phyloP scores from a whole-genome alignment of 2,113 vertebrate genomes.

The Sclerurus mexicanus region DNA sequence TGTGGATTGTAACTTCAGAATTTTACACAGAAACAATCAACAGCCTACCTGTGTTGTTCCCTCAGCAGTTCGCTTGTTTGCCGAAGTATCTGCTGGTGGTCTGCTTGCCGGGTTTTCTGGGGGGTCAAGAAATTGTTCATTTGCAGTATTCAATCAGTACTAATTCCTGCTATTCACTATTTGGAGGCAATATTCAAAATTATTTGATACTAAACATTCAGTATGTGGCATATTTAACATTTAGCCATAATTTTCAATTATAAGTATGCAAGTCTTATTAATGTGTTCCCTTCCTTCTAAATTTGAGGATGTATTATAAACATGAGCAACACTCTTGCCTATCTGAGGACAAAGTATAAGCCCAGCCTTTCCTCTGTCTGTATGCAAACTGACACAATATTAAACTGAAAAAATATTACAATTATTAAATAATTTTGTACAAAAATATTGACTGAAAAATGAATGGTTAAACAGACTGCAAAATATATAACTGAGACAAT shows the following conservation, averaged over 20 bases:
- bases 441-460: neutral
- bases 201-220: neutral
- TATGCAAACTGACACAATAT: neutral
- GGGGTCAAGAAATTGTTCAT: conserved; percentile 58
- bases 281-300: neutral
- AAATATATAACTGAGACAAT: neutral
- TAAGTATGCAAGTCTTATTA: neutral
- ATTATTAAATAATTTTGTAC: neutral
- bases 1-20: conserved; percentile 47
- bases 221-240: neutral
- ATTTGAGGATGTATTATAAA: neutral
- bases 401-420: neutral
- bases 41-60: conserved; percentile 72
- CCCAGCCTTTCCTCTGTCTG: neutral
- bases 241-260: neutral
- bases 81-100: conserved; percentile 65
- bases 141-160: neutral
- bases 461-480: neutral
- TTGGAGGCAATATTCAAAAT: neutral
- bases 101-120: conserved; percentile 77
- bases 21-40: conserved; percentile 22
- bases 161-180: neutral
- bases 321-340: neutral
- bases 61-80: conserved; percentile 76
- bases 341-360: neutral